These are phyloP conservation scores for Sitodiplosis mosellana DNA, from an alignment of 1,140 invertebrate species.

Conservation along the genomic window DNA sequence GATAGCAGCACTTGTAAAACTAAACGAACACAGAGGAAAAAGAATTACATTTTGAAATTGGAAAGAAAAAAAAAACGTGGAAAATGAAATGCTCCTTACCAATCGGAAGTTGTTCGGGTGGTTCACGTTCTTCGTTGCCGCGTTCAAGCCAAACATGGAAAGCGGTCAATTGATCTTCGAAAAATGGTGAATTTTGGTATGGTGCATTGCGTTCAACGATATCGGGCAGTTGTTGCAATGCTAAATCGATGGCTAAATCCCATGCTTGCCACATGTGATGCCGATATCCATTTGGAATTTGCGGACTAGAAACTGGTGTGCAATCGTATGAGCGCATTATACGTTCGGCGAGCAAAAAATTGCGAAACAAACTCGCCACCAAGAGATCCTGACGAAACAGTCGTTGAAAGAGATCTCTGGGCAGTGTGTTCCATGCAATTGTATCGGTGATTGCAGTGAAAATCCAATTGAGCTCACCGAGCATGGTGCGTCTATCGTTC, in stretches of 20 bases:
- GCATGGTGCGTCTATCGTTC: conserved; percentile 88
- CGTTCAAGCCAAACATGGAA: conserved; percentile 91
- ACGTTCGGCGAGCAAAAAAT: conserved; percentile 90
- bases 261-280: conserved; percentile 91
- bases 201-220: conserved; percentile 43
- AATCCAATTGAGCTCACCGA: conserved; percentile 99
- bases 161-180: conserved; percentile 96
- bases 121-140: conserved; percentile 49
- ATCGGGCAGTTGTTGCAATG: conserved; percentile 69
- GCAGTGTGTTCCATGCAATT: conserved; percentile 97
- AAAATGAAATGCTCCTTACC: no score
- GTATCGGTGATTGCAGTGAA: conserved; percentile 99
- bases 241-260: conserved; percentile 91
- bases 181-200: conserved; percentile 77
- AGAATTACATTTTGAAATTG: no score
- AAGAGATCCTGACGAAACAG: conserved; percentile 93
- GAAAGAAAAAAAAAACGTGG: no score
- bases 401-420: conserved; percentile 84
- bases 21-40: no score
- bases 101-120: conserved; percentile 94
- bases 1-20: conserved; percentile 93
- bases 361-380: conserved; percentile 94
- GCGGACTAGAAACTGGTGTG: conserved; percentile 78
- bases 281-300: conserved; percentile 75
- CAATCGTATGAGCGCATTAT: conserved; percentile 95